Conservation (phyloP, 2,113 vertebrate genomes). For the Thalassoma bifasciatum region DNA sequence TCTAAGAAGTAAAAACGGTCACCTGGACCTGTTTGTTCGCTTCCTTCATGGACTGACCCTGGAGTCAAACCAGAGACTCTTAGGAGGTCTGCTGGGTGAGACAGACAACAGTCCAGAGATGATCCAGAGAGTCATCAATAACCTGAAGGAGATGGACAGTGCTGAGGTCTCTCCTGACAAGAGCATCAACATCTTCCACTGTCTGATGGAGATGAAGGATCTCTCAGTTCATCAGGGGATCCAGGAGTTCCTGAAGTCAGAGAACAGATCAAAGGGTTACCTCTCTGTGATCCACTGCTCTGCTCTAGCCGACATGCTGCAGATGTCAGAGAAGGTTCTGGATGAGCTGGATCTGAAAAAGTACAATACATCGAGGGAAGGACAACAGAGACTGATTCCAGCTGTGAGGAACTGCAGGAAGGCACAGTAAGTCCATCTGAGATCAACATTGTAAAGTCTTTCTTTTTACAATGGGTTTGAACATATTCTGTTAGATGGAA, state of each 20-base stretch:
- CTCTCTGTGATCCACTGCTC: neutral
- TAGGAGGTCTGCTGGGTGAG: neutral
- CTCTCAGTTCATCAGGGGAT: neutral
- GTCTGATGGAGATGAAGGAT: neutral
- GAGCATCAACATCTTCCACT: too few species aligned
- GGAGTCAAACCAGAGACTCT: constrained; percentile 5
- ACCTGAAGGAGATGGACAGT: neutral
- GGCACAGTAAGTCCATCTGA: too few species aligned
- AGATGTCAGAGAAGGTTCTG: too few species aligned
- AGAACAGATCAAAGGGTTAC: neutral
- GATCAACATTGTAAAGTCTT: too few species aligned
- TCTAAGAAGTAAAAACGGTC: neutral
- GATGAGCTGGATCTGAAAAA: too few species aligned
- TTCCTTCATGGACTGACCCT: constrained; percentile 5
- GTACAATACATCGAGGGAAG: too few species aligned
- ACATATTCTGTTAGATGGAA: too few species aligned
- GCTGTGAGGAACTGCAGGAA: too few species aligned
- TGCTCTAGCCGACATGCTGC: too few species aligned
- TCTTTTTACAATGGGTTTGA: too few species aligned
- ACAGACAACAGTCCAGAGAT: neutral
- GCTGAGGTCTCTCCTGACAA: neutral
- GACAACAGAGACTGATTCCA: too few species aligned
- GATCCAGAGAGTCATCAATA: neutral
- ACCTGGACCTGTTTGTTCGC: constrained; percentile 13
- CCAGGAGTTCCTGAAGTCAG: constrained; percentile 1